Conservation (phyloP, 2,113 vertebrate genomes). For the Eulemur macaco region DNA sequence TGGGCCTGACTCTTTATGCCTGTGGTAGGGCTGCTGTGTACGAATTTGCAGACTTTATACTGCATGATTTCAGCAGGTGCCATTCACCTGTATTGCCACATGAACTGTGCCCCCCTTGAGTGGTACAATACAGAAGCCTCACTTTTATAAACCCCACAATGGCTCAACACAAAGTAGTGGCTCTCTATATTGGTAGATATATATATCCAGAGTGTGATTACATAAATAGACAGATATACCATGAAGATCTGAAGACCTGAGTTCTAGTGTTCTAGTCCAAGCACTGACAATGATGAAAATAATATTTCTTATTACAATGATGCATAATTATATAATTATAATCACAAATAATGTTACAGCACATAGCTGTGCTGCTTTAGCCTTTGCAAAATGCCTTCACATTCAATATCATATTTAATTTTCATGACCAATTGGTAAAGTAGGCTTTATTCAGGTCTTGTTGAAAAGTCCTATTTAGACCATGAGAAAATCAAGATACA, state of each 20-base stretch:
- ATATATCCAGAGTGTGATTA: not conserved
- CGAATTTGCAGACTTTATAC: not conserved
- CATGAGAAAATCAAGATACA: not conserved
- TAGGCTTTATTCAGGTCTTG: not conserved
- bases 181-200: not conserved
- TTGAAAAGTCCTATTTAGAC: not conserved
- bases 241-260: not conserved
- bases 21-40: not conserved
- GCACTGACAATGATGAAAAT: not conserved
- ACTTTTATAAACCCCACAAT: not conserved
- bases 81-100: not conserved
- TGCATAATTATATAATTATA: not conserved
- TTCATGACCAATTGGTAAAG: not conserved
- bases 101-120: too few relatives aligned
- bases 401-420: not conserved
- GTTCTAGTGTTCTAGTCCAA: not conserved
- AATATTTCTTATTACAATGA: not conserved
- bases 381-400: not conserved
- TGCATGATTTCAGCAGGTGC: not conserved
- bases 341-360: not conserved
- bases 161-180: not conserved
- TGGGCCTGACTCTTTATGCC: not conserved
- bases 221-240: not conserved
- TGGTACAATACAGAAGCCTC: not conserved
- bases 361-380: not conserved